Evolutionary conservation across 2,797 vertebrate species (phyloP).

Genomic region (Atherinosoma microstoma): DNA sequence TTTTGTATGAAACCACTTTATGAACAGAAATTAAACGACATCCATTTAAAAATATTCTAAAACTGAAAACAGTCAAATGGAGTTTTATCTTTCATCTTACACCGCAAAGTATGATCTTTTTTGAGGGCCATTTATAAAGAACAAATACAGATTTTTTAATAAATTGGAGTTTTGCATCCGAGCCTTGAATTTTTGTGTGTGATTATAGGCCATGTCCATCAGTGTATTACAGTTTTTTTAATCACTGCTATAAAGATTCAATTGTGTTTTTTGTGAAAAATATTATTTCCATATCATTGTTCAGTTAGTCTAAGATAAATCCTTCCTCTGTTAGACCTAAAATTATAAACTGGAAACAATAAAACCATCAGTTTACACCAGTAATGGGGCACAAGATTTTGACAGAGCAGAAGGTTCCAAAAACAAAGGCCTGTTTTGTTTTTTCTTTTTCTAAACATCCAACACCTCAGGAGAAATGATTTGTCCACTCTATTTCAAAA

Average conservation of each 20-base stretch:
- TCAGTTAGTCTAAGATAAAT: background rate
- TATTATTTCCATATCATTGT: background rate
- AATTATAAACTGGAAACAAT: background rate
- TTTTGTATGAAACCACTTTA: background rate
- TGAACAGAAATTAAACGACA: background rate
- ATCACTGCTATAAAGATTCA: background rate
- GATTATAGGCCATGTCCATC: too few species aligned
- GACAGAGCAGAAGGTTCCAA: background rate
- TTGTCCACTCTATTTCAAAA: too few species aligned
- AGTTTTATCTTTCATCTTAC: background rate
- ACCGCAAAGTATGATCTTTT: too few species aligned
- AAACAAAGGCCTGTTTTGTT: constrained; percentile 1
- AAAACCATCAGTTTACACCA: background rate
- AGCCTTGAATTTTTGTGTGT: too few species aligned
- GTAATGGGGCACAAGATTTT: background rate
- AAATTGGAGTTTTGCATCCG: background rate
- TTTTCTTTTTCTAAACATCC: too few species aligned
- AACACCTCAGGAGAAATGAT: too few species aligned
- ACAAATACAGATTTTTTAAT: background rate
- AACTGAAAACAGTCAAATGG: background rate
- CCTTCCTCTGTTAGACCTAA: background rate
- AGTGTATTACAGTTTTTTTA: too few species aligned
- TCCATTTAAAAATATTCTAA: background rate
- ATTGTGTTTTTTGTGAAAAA: too few species aligned
- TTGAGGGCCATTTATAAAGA: background rate